A percentile compares a stretch with the other conserved stretches of the same genome.
Conservation (phyloP, 2,888 invertebrate genomes). For the Drosophila acutilabella region DNA sequence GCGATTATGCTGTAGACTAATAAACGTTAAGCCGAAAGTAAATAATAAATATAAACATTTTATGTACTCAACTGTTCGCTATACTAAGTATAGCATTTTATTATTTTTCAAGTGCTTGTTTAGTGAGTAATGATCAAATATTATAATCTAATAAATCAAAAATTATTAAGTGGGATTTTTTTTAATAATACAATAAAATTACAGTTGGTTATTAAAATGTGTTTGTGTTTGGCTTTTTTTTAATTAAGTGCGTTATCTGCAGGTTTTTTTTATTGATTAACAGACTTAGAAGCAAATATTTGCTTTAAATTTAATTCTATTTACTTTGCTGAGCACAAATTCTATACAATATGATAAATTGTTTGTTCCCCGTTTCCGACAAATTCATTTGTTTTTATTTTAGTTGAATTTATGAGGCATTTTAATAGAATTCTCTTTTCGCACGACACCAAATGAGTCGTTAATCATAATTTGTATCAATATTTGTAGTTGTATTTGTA, state of each 20-base stretch:
- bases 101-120: conserved; percentile 4
- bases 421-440: conserved; percentile 11
- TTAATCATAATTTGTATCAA: conserved; percentile 11
- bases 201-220: neutral
- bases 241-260: neutral
- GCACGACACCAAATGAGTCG: neutral
- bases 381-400: conserved; percentile 5
- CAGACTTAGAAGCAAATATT: neutral
- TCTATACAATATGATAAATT: neutral
- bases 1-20: neutral
- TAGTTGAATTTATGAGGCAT: neutral
- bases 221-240: neutral
- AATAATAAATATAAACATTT: conserved; percentile 12
- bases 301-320: neutral
- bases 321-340: neutral
- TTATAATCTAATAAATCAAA: conserved; percentile 1
- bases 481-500: conserved; percentile 8
- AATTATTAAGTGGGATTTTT: conserved; percentile 9
- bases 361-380: neutral
- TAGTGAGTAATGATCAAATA: conserved; percentile 13
- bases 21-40: conserved; percentile 19
- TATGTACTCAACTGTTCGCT: conserved; percentile 1
- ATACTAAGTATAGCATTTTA: conserved; percentile 5
- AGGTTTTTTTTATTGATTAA: neutral
- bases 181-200: neutral